phyloP scores from a whole-genome alignment of 2,113 vertebrate genomes.

The Balaenoptera acutorostrata region DNA sequence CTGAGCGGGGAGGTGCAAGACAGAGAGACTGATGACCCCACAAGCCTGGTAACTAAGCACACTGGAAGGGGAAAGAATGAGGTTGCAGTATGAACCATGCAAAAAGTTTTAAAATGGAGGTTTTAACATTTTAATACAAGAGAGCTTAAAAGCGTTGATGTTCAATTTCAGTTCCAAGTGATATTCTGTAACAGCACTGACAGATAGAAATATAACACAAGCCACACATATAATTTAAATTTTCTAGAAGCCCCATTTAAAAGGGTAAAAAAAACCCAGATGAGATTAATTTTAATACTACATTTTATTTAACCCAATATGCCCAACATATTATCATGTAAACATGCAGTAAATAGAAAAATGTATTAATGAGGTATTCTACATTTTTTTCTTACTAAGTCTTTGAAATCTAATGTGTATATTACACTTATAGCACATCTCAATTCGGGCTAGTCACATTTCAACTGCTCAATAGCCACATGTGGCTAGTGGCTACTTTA shows the following conservation, averaged over 20 bases:
- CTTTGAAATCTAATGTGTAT: neutral
- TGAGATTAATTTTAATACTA: constrained; percentile 34
- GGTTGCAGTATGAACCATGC: neutral
- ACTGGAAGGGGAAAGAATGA: neutral
- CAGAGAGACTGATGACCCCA: neutral
- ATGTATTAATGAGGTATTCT: neutral
- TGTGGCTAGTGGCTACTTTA: neutral
- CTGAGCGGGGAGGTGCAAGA: neutral
- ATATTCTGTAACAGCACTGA: neutral
- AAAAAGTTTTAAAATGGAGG: constrained; percentile 29
- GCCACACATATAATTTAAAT: constrained; percentile 7
- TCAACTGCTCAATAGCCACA: neutral
- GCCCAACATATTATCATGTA: neutral
- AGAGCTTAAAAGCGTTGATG: constrained; percentile 30
- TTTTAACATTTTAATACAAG: constrained; percentile 13
- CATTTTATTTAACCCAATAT: neutral
- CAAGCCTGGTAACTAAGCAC: neutral
- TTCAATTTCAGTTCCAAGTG: constrained; percentile 35
- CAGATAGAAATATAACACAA: neutral
- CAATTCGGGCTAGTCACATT: neutral
- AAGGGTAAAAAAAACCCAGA: neutral
- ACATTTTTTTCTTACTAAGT: neutral
- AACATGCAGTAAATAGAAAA: neutral
- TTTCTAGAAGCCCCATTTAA: neutral
- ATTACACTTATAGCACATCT: neutral